Evolutionary conservation across 2,888 invertebrate species (phyloP).

Genomic region (Dioctria linearis): DNA sequence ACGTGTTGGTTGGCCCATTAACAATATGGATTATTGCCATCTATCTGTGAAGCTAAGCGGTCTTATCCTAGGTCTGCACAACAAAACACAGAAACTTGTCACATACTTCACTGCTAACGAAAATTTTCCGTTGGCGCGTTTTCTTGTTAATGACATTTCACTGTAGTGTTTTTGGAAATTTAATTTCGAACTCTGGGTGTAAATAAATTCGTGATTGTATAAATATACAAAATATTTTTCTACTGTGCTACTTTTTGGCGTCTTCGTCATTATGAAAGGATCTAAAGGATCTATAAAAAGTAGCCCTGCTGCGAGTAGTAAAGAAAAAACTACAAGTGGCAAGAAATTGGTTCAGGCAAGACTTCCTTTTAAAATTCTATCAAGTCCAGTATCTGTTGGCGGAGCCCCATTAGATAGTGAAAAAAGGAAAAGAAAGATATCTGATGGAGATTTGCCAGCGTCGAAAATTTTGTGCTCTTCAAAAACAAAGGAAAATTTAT

Average conservation of each 20-base stretch:
- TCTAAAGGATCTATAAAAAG: slow-evolving; percentile 17
- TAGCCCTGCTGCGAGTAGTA: neutral
- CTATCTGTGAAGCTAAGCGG: too few relatives aligned
- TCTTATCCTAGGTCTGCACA: too few relatives aligned
- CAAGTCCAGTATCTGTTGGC: slow-evolving; percentile 61
- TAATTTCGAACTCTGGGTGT: neutral
- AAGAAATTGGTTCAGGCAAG: slow-evolving; percentile 77
- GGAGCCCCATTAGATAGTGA: slow-evolving; percentile 53
- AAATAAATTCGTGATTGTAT: slow-evolving; percentile 32
- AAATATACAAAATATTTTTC: neutral
- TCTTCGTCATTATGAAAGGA: slow-evolving; percentile 15
- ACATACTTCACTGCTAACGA: slow-evolving; percentile 10
- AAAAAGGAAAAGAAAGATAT: slow-evolving; percentile 66
- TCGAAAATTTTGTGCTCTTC: slow-evolving; percentile 27
- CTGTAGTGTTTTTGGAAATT: slow-evolving; percentile 1
- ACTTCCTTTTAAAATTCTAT: slow-evolving; percentile 75
- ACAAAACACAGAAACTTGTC: neutral
- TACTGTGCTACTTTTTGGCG: neutral
- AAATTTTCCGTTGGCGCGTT: slow-evolving; percentile 42
- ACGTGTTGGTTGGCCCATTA: too few relatives aligned
- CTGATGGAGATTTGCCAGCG: slow-evolving; percentile 57
- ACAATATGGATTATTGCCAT: too few relatives aligned
- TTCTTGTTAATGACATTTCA: slow-evolving; percentile 34
- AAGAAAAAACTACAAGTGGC: slow-evolving; percentile 60
- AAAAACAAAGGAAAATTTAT: slow-evolving; percentile 39